phyloP scores from a whole-genome alignment of 1,140 invertebrate genomes.

The Rhopalosiphum maidis region DNA sequence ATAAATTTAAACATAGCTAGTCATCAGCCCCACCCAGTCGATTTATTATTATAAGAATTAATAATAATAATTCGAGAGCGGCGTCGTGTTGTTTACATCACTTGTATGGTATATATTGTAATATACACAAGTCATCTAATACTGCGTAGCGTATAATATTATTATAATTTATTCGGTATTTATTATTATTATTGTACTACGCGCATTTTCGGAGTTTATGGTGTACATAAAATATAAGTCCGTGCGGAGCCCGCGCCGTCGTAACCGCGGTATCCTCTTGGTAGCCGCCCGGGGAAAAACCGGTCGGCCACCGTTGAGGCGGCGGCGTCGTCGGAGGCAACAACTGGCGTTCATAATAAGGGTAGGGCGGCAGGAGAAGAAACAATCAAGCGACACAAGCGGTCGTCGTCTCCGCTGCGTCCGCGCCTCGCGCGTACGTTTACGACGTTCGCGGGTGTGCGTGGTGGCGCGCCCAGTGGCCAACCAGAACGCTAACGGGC shows the following conservation, averaged over 20 bases:
- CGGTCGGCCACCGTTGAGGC: slow-evolving; percentile 56
- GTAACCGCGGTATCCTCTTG: slow-evolving; percentile 47
- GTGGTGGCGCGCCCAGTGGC: slow-evolving; percentile 44
- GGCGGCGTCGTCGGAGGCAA: slow-evolving; percentile 28
- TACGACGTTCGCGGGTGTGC: neutral
- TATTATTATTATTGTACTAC: neutral
- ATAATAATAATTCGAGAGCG: neutral
- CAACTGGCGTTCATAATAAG: slow-evolving; percentile 23
- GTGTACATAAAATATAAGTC: neutral
- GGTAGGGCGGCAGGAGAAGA: neutral
- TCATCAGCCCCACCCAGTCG: neutral
- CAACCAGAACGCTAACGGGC: slow-evolving; percentile 51
- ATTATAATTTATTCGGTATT: slow-evolving; percentile 18
- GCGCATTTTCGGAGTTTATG: slow-evolving; percentile 26
- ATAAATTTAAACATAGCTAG: neutral
- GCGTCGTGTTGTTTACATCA: neutral
- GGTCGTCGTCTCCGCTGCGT: too few relatives aligned
- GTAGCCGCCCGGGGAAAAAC: slow-evolving; percentile 57
- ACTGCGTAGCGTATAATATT: neutral
- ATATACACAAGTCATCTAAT: neutral
- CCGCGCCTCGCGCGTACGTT: neutral
- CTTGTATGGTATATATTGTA: neutral
- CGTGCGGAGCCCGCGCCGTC: slow-evolving; percentile 1
- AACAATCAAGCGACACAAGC: neutral
- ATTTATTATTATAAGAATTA: neutral